Base-by-base conservation (phyloP, 2,888 invertebrate genomes). In the Lymantria monacha region DNA sequence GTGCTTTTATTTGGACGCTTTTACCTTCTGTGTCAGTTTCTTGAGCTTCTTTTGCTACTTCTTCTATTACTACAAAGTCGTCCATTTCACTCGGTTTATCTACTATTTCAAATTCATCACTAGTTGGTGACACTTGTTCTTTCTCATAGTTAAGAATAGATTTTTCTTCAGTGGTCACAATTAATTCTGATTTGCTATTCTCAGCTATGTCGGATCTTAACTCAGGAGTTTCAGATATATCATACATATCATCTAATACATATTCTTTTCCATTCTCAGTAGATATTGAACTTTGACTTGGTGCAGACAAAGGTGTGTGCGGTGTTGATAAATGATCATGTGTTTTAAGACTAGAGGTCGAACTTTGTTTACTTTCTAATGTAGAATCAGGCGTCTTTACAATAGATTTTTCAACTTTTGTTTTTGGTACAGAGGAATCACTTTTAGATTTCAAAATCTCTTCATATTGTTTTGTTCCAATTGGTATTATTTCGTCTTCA, bases 61-160 rank as follows among this genome's bases (percentile, higher is more conserved):
- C 97, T 85, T 97, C 97, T 58, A 97, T 95, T 0, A 97, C 96
- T 0, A 97, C 96, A 74, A 97, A 97, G 68, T 97, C 97, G 72
- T 97, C 97, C 63, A 96, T 95, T 63, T 97, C 94, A 72, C 96
- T 96, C 0, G 97, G 96, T 74, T 96, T 96, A 67, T 97, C 97
- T 0, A 97, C 91, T 92, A 97, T 93, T 92, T 97, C 97, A 79
- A 97, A 97, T 22, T 97, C 97, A 77, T 97, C 97, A 70, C 95
- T 95, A 9, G 93, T 94, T 0, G 96, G 96, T 0, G 96, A 96
- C 64, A 96, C 95, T 58, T 93, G 92, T 69, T 92, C 92, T 65
- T 93, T 93, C 59, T 93, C 92, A 46, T 81, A 83, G 9, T 74
- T 89, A 14, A 92, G 92, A 37, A 92, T 76, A 7, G 88, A 82